Base-by-base conservation (phyloP, 2,888 invertebrate species). In the Noctua janthe region DNA sequence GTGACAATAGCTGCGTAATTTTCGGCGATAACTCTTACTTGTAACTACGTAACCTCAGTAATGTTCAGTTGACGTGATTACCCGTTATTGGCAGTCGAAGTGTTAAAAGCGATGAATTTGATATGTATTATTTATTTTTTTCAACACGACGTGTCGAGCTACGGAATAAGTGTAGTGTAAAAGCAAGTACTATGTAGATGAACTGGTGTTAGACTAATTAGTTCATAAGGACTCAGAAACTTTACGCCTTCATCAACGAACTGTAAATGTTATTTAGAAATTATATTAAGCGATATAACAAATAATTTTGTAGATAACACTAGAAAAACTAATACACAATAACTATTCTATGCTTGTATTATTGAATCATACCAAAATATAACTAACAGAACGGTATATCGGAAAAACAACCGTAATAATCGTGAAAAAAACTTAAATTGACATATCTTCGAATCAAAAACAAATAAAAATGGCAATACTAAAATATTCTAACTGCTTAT, bases 121-220 rank as follows among this genome's bases (percentile, higher is more conserved):
- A 80, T 81, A 82, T 81, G 78, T 82, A 82, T 84, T 88, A 90
- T 92, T 86, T 88, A 90, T 91, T 91, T 90, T 82, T 88, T 87
- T 86, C 84, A 76, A 86, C 87, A 79, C 90, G 75, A 81, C 87
- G 78, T 82, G 86, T 76, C 84, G 89, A 84, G 87, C 76, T 47
- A 72, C 84, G 82, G 89, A 84, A 85, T 87, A 83, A 82, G 84
- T 90, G 90, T 90, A 89, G 84, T 76, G 85, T 86, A 78, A 84
- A 89, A 83, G 85, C 87, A 90, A 90, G 89, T 90, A 88, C 81
- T 80, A 69, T 76, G 78, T 73, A 81, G 82, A 85, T 83, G 86
- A 85, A 84, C 54, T 84, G 78, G 90, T 89, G 81, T 75, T 87
- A 87, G 83, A 77, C 35, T 88, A 78, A 82, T 71, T 84, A 89